Base-by-base conservation (phyloP, 2,888 invertebrate species). In the Perithous albicinctus region DNA sequence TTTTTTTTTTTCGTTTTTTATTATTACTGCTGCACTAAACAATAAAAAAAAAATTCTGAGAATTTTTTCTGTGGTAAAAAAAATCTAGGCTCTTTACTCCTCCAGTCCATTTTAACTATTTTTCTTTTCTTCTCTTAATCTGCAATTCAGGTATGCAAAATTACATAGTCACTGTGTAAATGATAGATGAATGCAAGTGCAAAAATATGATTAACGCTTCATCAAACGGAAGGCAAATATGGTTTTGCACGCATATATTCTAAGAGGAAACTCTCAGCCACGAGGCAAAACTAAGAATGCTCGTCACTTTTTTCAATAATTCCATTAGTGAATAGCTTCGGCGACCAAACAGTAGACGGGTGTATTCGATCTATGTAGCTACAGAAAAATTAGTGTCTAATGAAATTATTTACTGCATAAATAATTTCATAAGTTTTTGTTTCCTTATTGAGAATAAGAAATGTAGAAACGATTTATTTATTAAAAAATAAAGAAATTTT, bases 121-220 rank as follows among this genome's bases (percentile, higher is more conserved):
- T 15, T 32, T 7, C 7, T 5, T 15, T 56, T 15, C 32, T 56
- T 8, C 1, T 56, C n/a, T 56, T 32, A 15, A 15, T 54, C 29
- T 32, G 2, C 32, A 15, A 56, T n/a, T 29, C 29, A 29, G 56
- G 15, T 56, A 32, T 15, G 15, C 3, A 56, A 56, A 56, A 15
- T 7, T 56, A 29, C n/a, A 12, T 29, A n/a, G n/a, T 56, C 56
- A 29, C 15, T 32, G 15, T 10, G 7, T 15, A 15, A 56, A 56
- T 56, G 1, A 15, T 56, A 5, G 15, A 29, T 7, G 56, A 7
- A 56, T 6, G 7, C 32, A 15, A 32, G 15, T 18, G 29, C 15
- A 29, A 15, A n/a, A 56, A 56, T 56, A 20, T 56, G 29, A 56
- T 56, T 15, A 56, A 56, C 56, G 56, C 32, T 32, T 32, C 32